Evolutionary conservation across 2,797 vertebrate species (phyloP).

Genomic region (Microhierax caerulescens): DNA sequence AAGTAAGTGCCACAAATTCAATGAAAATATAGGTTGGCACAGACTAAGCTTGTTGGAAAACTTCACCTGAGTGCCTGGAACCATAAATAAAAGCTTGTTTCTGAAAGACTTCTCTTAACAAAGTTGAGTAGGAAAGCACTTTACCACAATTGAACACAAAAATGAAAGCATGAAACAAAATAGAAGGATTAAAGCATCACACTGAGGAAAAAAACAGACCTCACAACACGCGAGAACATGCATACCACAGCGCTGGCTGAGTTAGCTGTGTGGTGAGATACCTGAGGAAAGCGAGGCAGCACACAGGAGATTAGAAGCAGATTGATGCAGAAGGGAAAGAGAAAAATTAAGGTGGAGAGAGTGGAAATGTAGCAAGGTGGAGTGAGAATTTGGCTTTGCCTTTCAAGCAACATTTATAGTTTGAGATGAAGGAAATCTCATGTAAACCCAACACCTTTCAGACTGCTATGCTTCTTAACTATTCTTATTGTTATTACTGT

Average conservation of each 20-base stretch:
- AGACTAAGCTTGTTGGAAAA: background rate
- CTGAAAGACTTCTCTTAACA: background rate
- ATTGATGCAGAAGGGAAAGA: background rate
- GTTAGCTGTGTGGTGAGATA: background rate
- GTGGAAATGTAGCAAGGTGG: background rate
- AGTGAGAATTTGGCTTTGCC: background rate
- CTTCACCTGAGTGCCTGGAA: background rate
- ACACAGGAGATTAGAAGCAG: background rate
- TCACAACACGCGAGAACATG: accelerated
- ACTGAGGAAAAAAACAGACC: background rate
- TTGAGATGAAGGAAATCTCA: background rate
- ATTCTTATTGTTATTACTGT: background rate
- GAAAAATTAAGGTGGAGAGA: background rate
- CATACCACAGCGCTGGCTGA: background rate
- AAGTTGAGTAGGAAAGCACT: background rate
- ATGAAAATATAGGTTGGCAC: background rate
- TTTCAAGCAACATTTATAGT: background rate
- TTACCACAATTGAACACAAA: background rate
- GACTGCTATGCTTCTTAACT: background rate
- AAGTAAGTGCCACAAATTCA: background rate
- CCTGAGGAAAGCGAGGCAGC: background rate
- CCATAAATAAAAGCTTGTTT: background rate
- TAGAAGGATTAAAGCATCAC: background rate
- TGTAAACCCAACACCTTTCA: background rate
- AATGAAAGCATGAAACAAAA: background rate